These are phyloP conservation scores for Aegithalos caudatus DNA, from an alignment of 2,113 vertebrate species.

Conservation along the genomic window DNA sequence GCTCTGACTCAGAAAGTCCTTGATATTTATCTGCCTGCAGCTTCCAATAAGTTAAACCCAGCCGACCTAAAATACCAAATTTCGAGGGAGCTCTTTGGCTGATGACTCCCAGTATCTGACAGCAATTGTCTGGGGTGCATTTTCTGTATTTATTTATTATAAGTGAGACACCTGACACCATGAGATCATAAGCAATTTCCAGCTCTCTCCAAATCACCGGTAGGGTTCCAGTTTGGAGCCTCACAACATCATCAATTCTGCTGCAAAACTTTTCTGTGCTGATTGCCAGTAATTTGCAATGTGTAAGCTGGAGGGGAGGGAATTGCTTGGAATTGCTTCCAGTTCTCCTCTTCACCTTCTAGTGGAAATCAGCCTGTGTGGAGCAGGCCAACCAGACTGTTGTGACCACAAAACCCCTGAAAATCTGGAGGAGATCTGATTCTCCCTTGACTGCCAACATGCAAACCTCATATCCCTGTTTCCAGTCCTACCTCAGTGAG, in stretches of 20 bases:
- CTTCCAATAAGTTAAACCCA: constrained; percentile 32
- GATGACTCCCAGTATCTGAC: background rate
- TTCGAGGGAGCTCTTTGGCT: constrained; percentile 1
- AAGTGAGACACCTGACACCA: constrained; percentile 45
- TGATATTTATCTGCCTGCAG: constrained; percentile 39
- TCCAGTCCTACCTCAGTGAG: background rate
- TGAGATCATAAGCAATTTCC: constrained; percentile 58
- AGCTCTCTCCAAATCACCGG: constrained; percentile 20
- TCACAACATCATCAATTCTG: constrained; percentile 16
- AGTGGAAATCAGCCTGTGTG: background rate
- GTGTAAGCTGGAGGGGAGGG: background rate
- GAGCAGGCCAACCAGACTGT: background rate
- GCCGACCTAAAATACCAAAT: constrained; percentile 32
- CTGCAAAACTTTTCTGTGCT: constrained; percentile 9
- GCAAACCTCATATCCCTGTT: background rate
- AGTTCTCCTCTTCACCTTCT: background rate
- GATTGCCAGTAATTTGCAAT: constrained; percentile 22
- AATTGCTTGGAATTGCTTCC: background rate
- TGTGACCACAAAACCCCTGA: background rate
- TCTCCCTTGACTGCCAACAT: background rate
- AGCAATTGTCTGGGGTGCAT: background rate
- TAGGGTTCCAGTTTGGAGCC: background rate
- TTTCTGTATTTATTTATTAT: constrained; percentile 49
- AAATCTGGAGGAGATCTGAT: background rate
- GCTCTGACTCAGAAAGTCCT: constrained; percentile 44